These are phyloP conservation scores for Tricholauxania praeusta DNA, from an alignment of 2,888 invertebrate genomes.

Conservation along the genomic window DNA sequence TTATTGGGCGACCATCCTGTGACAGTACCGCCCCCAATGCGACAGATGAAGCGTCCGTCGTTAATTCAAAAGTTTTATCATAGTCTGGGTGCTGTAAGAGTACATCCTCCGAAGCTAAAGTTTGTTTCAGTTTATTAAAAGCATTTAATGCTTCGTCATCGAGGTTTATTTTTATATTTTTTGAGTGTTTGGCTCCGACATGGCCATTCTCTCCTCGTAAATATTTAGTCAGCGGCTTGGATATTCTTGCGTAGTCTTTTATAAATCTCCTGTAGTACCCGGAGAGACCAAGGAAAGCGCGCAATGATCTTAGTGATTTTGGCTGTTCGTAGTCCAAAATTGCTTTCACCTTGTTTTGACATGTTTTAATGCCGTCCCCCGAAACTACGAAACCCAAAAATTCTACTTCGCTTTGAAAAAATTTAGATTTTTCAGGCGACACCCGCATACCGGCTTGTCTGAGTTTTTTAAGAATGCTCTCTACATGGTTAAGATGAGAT, in stretches of 20 bases:
- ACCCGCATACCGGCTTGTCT: constrained; percentile 30
- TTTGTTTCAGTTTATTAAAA: constrained; percentile 35
- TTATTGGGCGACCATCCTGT: constrained; percentile 40
- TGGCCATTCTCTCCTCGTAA: constrained; percentile 42
- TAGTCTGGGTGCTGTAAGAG: constrained; percentile 34
- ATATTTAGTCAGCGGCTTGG: constrained; percentile 39
- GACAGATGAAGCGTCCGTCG: constrained; percentile 36
- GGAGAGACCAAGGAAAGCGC: constrained; percentile 34
- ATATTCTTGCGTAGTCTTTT: constrained; percentile 40
- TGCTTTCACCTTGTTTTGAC: constrained; percentile 36
- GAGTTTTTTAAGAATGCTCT: neutral
- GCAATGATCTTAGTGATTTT: constrained; percentile 32
- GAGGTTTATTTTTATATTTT: constrained; percentile 36
- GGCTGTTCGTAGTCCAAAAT: constrained; percentile 37
- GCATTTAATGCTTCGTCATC: constrained; percentile 39
- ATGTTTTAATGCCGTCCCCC: constrained; percentile 36
- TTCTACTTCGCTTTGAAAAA: constrained; percentile 30
- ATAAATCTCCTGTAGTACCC: constrained; percentile 42
- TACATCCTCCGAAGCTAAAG: constrained; percentile 38
- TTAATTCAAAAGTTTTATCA: constrained; percentile 36
- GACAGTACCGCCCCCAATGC: neutral
- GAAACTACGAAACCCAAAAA: constrained; percentile 41
- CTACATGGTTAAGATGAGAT: constrained; percentile 16
- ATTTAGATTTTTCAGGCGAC: constrained; percentile 33
- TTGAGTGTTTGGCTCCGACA: constrained; percentile 33